These are phyloP conservation scores for Gallirallus australis DNA, from an alignment of 2,797 vertebrate genomes.

Conservation along the genomic window DNA sequence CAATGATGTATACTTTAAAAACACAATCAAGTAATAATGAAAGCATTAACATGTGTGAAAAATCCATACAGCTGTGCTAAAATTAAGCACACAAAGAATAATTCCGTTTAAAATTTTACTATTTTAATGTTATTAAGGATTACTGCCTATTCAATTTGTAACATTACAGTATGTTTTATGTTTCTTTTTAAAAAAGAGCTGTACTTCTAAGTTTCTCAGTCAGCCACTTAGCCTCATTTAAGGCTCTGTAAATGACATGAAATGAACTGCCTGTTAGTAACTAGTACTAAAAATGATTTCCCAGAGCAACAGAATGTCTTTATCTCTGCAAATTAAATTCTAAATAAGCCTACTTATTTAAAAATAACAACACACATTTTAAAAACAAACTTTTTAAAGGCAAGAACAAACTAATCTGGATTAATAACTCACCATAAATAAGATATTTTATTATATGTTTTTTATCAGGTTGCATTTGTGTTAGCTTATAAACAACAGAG, in stretches of 20 bases:
- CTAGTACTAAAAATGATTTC: not conserved
- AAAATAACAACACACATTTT: not conserved
- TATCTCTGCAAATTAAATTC: not conserved
- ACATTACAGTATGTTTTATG: not conserved
- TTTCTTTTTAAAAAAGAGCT: not conserved
- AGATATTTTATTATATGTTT: constrained; percentile 58
- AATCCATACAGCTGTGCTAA: not conserved
- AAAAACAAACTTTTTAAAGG: not conserved
- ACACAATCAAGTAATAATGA: not conserved
- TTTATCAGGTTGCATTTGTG: constrained; percentile 35
- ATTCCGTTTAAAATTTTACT: not conserved
- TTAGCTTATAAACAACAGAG: constrained; percentile 64
- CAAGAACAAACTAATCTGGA: not conserved
- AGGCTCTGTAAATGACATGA: not conserved
- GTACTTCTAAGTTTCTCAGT: not conserved
- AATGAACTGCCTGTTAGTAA: not conserved
- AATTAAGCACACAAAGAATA: not conserved
- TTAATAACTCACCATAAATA: constrained; percentile 57
- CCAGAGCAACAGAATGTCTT: not conserved
- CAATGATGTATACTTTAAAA: not conserved
- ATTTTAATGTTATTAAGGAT: not conserved
- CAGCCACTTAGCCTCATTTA: not conserved
- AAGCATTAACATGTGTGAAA: not conserved
- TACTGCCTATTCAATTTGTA: not conserved
- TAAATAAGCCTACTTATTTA: not conserved